These are phyloP conservation scores for Malurus splendens DNA, from an alignment of 2,797 vertebrate genomes.

Conservation along the genomic window DNA sequence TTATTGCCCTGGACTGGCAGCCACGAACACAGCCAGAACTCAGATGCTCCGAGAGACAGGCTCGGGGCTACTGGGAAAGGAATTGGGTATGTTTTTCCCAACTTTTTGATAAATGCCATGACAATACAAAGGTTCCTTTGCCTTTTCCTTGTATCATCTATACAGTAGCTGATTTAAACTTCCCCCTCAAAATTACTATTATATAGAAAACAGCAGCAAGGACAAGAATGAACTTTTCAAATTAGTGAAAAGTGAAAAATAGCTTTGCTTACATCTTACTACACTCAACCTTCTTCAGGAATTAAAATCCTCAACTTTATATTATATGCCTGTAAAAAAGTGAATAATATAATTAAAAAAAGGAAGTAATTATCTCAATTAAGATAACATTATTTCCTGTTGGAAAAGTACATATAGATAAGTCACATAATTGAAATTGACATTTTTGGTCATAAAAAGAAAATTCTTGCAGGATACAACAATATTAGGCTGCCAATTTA, in stretches of 20 bases:
- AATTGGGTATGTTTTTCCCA: neutral
- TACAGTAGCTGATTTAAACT: neutral
- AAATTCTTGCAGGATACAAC: neutral
- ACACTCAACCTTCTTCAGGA: neutral
- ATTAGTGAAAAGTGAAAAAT: neutral
- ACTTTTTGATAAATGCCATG: rapidly evolving
- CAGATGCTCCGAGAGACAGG: rapidly evolving
- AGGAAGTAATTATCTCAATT: neutral
- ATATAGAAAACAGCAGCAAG: neutral
- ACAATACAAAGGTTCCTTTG: neutral
- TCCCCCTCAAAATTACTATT: neutral
- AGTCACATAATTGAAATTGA: neutral
- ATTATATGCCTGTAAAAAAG: neutral
- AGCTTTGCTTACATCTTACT: neutral
- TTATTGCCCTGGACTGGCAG: neutral
- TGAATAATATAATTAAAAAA: neutral
- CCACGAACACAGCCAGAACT: neutral
- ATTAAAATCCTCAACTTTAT: neutral
- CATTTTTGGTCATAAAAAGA: neutral
- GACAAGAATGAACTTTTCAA: neutral
- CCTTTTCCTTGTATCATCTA: neutral
- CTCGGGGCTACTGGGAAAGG: neutral
- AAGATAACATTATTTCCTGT: neutral
- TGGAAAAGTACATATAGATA: neutral
- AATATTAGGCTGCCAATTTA: neutral